phyloP scores from a whole-genome alignment of 2,797 vertebrate species.

The Danionella dracula region DNA sequence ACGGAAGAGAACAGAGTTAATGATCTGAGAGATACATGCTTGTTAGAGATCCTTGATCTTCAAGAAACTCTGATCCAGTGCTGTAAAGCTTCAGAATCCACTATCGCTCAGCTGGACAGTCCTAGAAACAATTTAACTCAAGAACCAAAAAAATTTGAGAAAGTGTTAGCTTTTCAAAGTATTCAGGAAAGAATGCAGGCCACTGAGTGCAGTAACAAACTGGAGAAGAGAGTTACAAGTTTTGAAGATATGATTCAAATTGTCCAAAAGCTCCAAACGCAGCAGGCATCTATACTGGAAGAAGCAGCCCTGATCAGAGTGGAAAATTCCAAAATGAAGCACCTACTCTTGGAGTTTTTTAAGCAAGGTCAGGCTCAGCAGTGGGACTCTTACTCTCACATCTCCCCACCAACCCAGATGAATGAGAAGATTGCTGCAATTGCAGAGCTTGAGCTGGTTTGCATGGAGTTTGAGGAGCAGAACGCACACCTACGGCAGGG shows the following conservation, averaged over 20 bases:
- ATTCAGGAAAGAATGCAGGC: slow-evolving; percentile 59
- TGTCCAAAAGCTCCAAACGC: slow-evolving; percentile 46
- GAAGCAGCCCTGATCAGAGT: slow-evolving; percentile 60
- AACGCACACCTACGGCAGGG: slow-evolving; percentile 55
- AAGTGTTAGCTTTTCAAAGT: slow-evolving; percentile 48
- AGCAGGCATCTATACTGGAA: slow-evolving; percentile 38
- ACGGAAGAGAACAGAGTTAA: neutral
- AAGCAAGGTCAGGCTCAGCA: slow-evolving; percentile 55
- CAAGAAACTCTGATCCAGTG: slow-evolving; percentile 34
- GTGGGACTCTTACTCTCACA: neutral
- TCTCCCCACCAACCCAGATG: slow-evolving; percentile 31
- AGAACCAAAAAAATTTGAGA: slow-evolving; percentile 1
- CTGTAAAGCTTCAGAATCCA: slow-evolving; percentile 52
- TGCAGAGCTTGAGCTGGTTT: slow-evolving; percentile 50
- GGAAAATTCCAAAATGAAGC: slow-evolving; percentile 57
- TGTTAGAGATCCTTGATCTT: slow-evolving; percentile 24
- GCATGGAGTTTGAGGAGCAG: slow-evolving; percentile 56
- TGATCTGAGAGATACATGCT: neutral
- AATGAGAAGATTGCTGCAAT: slow-evolving; percentile 20
- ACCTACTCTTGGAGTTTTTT: slow-evolving; percentile 65
- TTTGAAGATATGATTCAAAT: slow-evolving; percentile 50
- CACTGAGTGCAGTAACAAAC: slow-evolving; percentile 49
- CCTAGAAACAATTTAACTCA: slow-evolving; percentile 49
- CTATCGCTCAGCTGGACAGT: slow-evolving; percentile 58
- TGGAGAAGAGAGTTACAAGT: slow-evolving; percentile 55